Evolutionary conservation across 2,797 vertebrate genomes (phyloP).

Genomic region (Rhyacichthys aspro): DNA sequence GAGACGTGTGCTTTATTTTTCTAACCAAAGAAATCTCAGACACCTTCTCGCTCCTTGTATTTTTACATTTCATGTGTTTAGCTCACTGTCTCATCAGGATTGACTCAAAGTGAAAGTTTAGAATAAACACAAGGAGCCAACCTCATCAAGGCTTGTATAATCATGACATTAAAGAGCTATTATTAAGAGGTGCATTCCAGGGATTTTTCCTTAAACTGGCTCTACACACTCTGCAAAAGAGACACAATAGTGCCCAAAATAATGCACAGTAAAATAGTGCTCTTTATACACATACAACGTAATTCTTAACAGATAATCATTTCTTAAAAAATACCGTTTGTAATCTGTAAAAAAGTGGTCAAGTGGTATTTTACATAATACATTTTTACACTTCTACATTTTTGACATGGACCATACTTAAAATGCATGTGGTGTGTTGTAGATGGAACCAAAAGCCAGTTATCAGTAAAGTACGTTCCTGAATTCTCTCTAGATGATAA

Average conservation of each 20-base stretch:
- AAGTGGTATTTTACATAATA: no score
- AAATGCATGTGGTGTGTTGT: no score
- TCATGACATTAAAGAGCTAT: constrained; percentile 6
- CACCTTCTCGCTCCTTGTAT: constrained; percentile 33
- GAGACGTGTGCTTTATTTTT: constrained; percentile 43
- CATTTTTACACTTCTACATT: no score
- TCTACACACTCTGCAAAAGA: no score
- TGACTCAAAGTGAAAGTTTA: constrained; percentile 13
- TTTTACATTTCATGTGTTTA: constrained; percentile 25
- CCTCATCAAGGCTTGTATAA: constrained; percentile 1
- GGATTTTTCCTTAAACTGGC: background rate
- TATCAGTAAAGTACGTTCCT: constrained; percentile 49
- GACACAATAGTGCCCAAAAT: no score
- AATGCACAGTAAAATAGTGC: no score
- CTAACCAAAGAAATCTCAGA: constrained; percentile 33
- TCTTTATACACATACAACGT: no score
- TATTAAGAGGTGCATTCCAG: background rate
- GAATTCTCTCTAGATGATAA: constrained; percentile 58
- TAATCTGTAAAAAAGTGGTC: no score
- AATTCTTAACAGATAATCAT: no score
- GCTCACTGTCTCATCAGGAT: constrained; percentile 23
- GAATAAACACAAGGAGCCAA: background rate
- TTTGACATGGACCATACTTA: no score
- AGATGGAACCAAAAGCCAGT: constrained; percentile 5
- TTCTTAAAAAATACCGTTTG: no score